Conservation (phyloP, 2,113 vertebrate species). For the Tyrannus savana region DNA sequence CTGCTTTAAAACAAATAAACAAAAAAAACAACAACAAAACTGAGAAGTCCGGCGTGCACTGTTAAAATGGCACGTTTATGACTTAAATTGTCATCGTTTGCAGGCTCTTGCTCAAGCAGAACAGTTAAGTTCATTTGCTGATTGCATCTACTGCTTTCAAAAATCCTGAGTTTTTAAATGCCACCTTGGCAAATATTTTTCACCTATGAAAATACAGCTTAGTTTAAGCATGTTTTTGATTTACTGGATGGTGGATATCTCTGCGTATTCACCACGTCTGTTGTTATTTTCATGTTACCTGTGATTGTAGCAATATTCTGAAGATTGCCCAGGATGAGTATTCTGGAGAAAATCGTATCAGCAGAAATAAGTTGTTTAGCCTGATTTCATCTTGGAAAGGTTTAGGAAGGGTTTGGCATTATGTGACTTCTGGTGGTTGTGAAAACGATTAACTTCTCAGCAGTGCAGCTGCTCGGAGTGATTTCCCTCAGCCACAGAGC, state of each 20-base stretch:
- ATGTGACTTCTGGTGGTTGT: not conserved
- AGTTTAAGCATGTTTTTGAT: not conserved
- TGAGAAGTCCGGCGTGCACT: not conserved
- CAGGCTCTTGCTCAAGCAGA: not conserved
- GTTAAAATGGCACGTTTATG: not conserved
- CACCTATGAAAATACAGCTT: not conserved
- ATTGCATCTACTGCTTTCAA: not conserved
- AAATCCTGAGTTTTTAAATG: not conserved
- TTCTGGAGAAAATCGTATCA: not conserved
- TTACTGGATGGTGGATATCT: not conserved
- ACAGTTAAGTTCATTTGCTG: not conserved
- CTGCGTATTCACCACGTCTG: accelerated
- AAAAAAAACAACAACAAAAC: not conserved
- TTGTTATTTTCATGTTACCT: not conserved
- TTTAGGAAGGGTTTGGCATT: not conserved
- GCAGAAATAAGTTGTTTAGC: not conserved
- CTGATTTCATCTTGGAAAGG: not conserved
- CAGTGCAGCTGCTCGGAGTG: not conserved
- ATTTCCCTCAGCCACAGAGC: not conserved
- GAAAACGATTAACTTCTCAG: not conserved
- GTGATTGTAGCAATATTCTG: not conserved
- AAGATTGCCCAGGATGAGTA: not conserved
- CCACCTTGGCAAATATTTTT: not conserved
- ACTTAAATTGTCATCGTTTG: not conserved
- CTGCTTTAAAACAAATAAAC: no score